These are phyloP conservation scores for Hippocampus mohnikei DNA, from an alignment of 2,113 vertebrate genomes.

Conservation along the genomic window DNA sequence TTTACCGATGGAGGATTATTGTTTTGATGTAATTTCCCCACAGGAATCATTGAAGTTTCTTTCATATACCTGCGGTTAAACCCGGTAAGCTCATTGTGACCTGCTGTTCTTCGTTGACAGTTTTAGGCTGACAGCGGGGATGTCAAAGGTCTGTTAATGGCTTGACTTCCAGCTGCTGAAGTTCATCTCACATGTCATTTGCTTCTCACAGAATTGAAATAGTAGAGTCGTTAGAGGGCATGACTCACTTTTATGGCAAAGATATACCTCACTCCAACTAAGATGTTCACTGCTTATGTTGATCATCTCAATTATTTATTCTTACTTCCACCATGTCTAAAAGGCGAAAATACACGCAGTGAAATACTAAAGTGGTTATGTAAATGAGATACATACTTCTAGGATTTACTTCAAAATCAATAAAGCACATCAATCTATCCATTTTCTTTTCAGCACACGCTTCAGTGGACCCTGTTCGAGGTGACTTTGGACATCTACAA, in stretches of 20 bases:
- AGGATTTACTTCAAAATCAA: not conserved
- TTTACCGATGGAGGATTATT: not conserved
- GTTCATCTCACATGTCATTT: slow-evolving; percentile 1
- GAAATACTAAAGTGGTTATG: not conserved
- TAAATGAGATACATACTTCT: not conserved
- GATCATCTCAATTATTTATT: not conserved
- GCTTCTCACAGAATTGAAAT: slow-evolving; percentile 3
- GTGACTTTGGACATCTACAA: not conserved
- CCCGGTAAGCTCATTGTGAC: not conserved
- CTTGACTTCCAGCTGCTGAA: slow-evolving; percentile 14
- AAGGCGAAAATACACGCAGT: not conserved
- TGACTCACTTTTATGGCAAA: slow-evolving; percentile 10
- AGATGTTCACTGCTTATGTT: slow-evolving; percentile 1
- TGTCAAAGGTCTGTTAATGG: slow-evolving; percentile 12
- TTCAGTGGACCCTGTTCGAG: no score
- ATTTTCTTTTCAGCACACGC: not conserved
- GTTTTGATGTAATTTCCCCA: not conserved
- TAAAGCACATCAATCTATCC: not conserved
- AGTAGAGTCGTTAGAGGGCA: slow-evolving; percentile 1
- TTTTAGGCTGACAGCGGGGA: slow-evolving; percentile 9
- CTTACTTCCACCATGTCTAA: not conserved
- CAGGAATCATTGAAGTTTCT: slow-evolving; percentile 1
- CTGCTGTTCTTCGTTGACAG: slow-evolving; percentile 6
- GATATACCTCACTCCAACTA: not conserved
- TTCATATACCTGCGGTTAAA: not conserved